phyloP scores from a whole-genome alignment of 2,113 vertebrate genomes.

The Anarrhichthys ocellatus region DNA sequence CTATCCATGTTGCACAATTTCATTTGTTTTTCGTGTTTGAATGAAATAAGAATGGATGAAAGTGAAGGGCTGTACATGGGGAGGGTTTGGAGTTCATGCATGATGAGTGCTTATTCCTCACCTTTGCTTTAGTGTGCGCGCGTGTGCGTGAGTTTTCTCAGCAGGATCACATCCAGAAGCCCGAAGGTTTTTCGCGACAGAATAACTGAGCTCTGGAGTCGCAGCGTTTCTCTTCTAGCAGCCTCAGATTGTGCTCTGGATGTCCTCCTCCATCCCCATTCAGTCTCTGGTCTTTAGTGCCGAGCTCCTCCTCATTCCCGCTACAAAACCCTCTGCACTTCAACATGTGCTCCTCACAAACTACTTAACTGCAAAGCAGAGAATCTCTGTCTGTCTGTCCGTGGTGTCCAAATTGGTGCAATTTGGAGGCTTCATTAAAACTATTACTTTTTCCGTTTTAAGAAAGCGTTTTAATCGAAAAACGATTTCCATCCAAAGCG shows the following conservation, averaged over 20 bases:
- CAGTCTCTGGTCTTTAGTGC: neutral
- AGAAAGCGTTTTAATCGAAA: too few relatives aligned
- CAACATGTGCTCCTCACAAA: neutral
- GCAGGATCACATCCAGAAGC: slow-evolving; percentile 6
- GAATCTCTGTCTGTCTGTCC: too few relatives aligned
- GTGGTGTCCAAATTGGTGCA: too few relatives aligned
- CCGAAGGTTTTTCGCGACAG: neutral
- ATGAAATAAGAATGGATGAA: neutral
- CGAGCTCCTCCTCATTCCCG: neutral
- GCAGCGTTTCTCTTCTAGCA: neutral
- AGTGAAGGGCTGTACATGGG: neutral
- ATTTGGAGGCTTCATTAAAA: too few relatives aligned
- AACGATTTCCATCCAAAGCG: too few relatives aligned
- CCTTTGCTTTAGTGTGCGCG: too few relatives aligned
- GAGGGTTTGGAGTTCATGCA: neutral
- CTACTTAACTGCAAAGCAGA: neutral
- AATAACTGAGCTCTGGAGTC: neutral
- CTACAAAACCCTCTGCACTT: neutral
- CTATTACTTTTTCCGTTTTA: too few relatives aligned
- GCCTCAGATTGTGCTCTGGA: neutral
- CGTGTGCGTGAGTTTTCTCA: neutral
- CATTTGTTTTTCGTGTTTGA: slow-evolving; percentile 2
- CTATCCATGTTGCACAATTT: neutral
- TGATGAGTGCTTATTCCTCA: neutral
- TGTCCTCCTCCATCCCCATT: neutral